Conservation (phyloP, 2,797 vertebrate species). For the Falco cherrug region DNA sequence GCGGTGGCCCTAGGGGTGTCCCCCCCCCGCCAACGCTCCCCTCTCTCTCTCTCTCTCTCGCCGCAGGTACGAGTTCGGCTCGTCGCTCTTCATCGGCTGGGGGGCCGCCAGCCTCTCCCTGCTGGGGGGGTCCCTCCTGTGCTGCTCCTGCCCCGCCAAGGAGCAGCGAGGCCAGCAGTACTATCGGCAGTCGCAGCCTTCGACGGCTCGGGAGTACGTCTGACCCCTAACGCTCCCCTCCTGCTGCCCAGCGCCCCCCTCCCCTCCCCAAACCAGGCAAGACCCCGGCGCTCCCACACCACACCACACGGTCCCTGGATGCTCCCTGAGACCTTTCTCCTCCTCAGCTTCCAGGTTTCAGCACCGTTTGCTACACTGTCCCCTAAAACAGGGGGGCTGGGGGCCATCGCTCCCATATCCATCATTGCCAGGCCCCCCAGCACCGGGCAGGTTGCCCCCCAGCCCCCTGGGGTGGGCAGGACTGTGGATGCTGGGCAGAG, state of each 20-base stretch:
- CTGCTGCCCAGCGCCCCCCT: neutral
- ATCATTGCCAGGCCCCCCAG: neutral
- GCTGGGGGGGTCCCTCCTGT: conserved; percentile 92
- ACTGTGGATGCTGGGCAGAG: neutral
- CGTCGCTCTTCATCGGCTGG: conserved; percentile 95
- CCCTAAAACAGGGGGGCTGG: neutral
- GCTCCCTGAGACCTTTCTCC: neutral
- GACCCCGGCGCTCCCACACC: neutral
- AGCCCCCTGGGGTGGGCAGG: accelerated
- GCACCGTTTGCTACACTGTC: neutral
- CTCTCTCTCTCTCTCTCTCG: neutral
- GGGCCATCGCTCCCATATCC: neutral
- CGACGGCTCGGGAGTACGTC: conserved; percentile 93
- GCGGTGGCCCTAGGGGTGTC: neutral
- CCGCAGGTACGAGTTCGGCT: conserved; percentile 93
- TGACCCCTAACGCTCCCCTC: conserved; percentile 70
- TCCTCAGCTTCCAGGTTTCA: neutral
- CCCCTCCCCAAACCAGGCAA: neutral
- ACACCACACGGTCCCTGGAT: neutral
- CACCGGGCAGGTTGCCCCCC: accelerated
- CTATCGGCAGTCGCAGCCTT: conserved; percentile 89
- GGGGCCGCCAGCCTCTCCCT: conserved; percentile 88
- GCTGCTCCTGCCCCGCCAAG: conserved; percentile 90
- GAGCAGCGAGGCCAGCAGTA: conserved; percentile 88
- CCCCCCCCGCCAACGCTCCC: too few species aligned